Conservation (phyloP, 2,113 vertebrate genomes). For the Bujurquina vittata region DNA sequence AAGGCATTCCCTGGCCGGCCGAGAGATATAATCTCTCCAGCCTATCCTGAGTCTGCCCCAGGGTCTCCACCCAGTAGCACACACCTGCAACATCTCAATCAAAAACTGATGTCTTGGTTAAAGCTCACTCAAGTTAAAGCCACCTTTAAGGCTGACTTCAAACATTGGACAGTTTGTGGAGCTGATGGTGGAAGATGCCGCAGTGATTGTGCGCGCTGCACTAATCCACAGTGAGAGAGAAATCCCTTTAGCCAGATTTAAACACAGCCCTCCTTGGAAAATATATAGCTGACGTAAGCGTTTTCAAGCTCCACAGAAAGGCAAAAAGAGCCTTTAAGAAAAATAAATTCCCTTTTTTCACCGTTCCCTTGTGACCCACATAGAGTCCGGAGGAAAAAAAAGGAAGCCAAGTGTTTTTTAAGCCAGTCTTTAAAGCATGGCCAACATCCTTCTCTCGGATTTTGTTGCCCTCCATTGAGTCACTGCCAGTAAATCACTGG, state of each 20-base stretch:
- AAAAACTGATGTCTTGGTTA: neutral
- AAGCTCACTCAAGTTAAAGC: slow-evolving; percentile 6
- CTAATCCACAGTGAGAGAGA: slow-evolving; percentile 57
- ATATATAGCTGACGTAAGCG: slow-evolving; percentile 48
- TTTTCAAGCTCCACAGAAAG: neutral
- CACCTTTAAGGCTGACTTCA: neutral
- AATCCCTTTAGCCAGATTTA: slow-evolving; percentile 29
- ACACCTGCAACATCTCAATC: too few species aligned
- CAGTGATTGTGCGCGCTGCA: slow-evolving; percentile 5
- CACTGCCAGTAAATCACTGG: slow-evolving; percentile 28
- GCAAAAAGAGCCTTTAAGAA: slow-evolving; percentile 35
- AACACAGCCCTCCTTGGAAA: slow-evolving; percentile 46
- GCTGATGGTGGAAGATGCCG: slow-evolving; percentile 27
- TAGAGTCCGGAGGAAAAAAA: neutral
- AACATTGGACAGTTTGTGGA: neutral
- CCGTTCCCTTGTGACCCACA: slow-evolving; percentile 44
- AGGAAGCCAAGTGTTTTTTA: slow-evolving; percentile 10
- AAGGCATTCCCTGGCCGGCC: too few species aligned
- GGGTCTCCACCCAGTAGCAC: too few species aligned
- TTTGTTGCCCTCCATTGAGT: neutral
- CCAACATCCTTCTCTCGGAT: slow-evolving; percentile 30
- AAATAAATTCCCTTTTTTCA: slow-evolving; percentile 33
- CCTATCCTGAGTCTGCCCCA: too few species aligned
- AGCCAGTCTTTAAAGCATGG: slow-evolving; percentile 15
- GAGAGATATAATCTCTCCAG: too few species aligned